Evolutionary conservation across 2,888 invertebrate species (phyloP).

Genomic region (Coleophora deauratella): DNA sequence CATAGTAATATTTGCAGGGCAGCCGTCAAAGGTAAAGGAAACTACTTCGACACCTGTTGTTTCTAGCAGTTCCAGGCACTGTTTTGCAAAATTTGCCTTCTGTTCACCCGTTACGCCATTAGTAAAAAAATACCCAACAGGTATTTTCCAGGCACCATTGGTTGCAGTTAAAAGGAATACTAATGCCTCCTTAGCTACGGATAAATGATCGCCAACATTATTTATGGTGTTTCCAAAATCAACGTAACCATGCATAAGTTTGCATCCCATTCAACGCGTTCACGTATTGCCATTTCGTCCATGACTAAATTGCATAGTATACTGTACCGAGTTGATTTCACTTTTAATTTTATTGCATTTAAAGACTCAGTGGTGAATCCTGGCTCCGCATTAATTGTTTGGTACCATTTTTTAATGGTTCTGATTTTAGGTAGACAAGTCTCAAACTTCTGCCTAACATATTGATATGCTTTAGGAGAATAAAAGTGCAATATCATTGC

Average conservation of each 20-base stretch:
- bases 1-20: slow-evolving; percentile 11
- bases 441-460: neutral
- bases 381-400: neutral
- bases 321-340: neutral
- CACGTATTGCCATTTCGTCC: neutral
- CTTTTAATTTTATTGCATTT: neutral
- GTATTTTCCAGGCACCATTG: slow-evolving; percentile 8
- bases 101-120: slow-evolving; percentile 7
- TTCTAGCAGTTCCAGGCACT: slow-evolving; percentile 2
- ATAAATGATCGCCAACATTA: too few species aligned
- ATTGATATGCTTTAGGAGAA: neutral
- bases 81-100: slow-evolving; percentile 2
- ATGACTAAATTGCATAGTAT: too few species aligned
- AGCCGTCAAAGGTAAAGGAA: slow-evolving; percentile 15
- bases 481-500: slow-evolving; percentile 1
- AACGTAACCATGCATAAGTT: neutral
- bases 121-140: slow-evolving; percentile 11
- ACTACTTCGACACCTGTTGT: slow-evolving; percentile 9
- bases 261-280: slow-evolving; percentile 3
- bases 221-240: too few species aligned
- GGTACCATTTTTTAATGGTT: slow-evolving; percentile 1
- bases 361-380: neutral
- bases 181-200: neutral
- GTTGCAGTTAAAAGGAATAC: slow-evolving; percentile 9
- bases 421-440: neutral